Percentiles rank a stretch among this genome's conserved stretches.
Evolutionary conservation across 2,888 invertebrate species (phyloP).

Genomic region (Amiota minor): DNA sequence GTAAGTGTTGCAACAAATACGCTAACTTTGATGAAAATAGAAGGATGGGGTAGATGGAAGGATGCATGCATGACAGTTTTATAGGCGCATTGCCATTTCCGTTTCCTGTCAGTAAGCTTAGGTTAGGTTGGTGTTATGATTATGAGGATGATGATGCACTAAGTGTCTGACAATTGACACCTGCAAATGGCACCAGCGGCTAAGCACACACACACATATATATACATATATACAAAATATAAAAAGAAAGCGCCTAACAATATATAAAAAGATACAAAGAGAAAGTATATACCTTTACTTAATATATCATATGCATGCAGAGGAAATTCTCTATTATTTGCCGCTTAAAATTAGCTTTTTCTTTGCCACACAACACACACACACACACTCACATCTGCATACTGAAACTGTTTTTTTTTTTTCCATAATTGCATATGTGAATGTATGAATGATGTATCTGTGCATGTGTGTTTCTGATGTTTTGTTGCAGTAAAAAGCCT

Average conservation of each 20-base stretch:
- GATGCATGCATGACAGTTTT: constrained; percentile 44
- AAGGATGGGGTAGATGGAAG: constrained; percentile 23
- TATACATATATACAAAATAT: constrained; percentile 36
- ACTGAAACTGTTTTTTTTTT: not conserved
- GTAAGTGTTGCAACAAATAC: not conserved
- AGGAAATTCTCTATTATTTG: not conserved
- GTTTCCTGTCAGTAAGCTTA: constrained; percentile 46
- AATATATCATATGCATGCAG: no score
- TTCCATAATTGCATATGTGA: not conserved
- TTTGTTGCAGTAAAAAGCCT: constrained; percentile 7
- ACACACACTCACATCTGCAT: no score
- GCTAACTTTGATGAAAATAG: not conserved
- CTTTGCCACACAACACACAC: not conserved
- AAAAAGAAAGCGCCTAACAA: constrained; percentile 49
- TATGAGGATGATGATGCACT: not conserved
- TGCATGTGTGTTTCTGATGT: not conserved
- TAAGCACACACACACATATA: constrained; percentile 29
- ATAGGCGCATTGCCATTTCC: constrained; percentile 48
- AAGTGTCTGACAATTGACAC: constrained; percentile 42
- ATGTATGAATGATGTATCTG: not conserved
- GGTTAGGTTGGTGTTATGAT: no score
- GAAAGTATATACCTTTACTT: no score
- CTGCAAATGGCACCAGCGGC: constrained; percentile 24
- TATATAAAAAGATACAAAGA: not conserved
- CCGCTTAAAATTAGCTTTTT: constrained; percentile 16